Evolutionary conservation across 2,113 vertebrate species (phyloP).

Genomic region (Alligator sinensis): DNA sequence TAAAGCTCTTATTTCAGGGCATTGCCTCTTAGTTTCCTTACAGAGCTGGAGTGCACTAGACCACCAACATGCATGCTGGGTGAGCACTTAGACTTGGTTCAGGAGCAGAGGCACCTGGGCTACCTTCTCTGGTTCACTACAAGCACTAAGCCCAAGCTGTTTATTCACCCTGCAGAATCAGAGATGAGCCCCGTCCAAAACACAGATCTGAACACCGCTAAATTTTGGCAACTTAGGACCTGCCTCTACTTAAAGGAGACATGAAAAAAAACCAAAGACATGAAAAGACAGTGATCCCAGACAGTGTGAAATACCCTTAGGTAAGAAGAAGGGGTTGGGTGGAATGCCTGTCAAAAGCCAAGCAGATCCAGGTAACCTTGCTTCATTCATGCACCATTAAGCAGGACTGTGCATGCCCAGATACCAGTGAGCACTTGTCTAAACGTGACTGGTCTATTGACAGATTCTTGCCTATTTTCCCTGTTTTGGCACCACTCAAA

Average conservation of each 20-base stretch:
- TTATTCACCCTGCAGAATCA: accelerated
- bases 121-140: not conserved
- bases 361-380: not conserved
- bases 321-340: not conserved
- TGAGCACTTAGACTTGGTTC: not conserved
- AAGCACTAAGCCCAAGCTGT: too few species aligned
- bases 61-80: not conserved
- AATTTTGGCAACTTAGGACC: not conserved
- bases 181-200: not conserved
- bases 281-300: not conserved
- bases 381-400: accelerated
- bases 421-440: accelerated
- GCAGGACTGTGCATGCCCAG: not conserved
- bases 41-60: not conserved
- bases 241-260: not conserved
- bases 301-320: not conserved
- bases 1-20: not conserved
- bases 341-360: not conserved
- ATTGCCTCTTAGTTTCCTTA: not conserved
- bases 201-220: not conserved
- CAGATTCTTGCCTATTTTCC: not conserved
- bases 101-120: not conserved
- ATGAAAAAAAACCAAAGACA: not conserved
- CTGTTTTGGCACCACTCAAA: not conserved
- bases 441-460: not conserved